Base-by-base conservation (phyloP, 1,140 invertebrate genomes). In the Heliconius congener region DNA sequence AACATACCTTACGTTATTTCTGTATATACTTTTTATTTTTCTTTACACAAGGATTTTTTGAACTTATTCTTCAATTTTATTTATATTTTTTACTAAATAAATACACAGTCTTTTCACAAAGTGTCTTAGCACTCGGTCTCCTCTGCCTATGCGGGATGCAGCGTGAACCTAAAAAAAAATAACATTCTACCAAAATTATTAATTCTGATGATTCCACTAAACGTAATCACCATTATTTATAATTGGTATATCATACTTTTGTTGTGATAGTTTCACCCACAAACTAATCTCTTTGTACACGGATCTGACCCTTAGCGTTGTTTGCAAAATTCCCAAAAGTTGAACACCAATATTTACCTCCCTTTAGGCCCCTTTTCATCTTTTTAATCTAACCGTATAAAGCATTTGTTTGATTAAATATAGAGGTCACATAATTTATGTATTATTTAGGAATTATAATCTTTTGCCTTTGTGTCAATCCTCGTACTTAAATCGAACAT, bases 301-400 rank as follows among this genome's bases (percentile, higher is more conserved):
- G 19, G 46, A 55, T 74, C 23, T 74, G 46, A 74, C 73, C 73
- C 73, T 74, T 74, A 57, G 73, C 50, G 50, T 55, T 74, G 55
- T 74, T 74, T 74, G 55, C 30, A 74, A 74, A 74, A 30, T 52
- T 57, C 73, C 55, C 39, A 30, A 57, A 74, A 74, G 71, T 71
- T 57, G 55, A 57, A 46, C 8, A 57, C 52, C 73, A 57, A 74
- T 55, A 74, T 55, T 57, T 74, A 34, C 55, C 4, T 46, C 42
- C 42, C 42, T 13, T 13, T 34, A 27, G 55, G 73, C 73, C 55
- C 55, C 18, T 57, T 57, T 74, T 57, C 13, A 39, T 39, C 34
- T 71, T 71, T 71, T 71, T 39, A 71, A 71, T 71, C 30, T 39
- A 19, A 71, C 71, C 34, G n/a, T 30, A 16, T 8, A 13, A 23